Conservation (phyloP, 2,888 invertebrate genomes). For the Scaptomyza flava region DNA sequence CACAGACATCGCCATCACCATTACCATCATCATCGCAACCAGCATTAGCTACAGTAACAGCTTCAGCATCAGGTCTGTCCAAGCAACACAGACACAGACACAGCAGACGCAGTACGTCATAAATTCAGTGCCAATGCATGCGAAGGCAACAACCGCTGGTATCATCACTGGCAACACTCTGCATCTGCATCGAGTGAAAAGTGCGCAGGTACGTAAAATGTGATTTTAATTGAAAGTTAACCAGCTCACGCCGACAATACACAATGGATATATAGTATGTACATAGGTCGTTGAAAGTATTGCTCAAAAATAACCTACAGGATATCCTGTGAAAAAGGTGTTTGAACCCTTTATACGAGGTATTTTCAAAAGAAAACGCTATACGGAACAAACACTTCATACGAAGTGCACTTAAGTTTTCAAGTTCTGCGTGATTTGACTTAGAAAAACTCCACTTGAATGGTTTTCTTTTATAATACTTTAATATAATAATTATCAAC, state of each 20-base stretch:
- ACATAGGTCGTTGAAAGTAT: too few relatives aligned
- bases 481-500: too few relatives aligned
- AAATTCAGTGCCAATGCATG: constrained; percentile 72
- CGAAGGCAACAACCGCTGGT: constrained; percentile 70
- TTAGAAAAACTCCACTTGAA: too few relatives aligned
- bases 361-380: too few relatives aligned
- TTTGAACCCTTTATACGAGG: too few relatives aligned
- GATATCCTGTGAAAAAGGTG: too few relatives aligned
- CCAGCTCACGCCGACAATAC: constrained; percentile 21
- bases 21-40: neutral
- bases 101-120: constrained; percentile 73
- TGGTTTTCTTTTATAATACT: too few relatives aligned
- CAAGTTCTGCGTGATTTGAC: too few relatives aligned
- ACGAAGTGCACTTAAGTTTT: too few relatives aligned
- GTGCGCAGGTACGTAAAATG: constrained; percentile 70
- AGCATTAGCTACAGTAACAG: constrained; percentile 9
- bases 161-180: constrained; percentile 68
- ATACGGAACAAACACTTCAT: too few relatives aligned
- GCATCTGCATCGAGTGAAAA: constrained; percentile 65
- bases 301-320: too few relatives aligned
- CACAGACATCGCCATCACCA: constrained; percentile 39
- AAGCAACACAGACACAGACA: constrained; percentile 30
- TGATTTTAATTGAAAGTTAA: constrained; percentile 64
- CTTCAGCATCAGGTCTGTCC: constrained; percentile 35
- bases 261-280: neutral